These are phyloP conservation scores for Callosobruchus maculatus DNA, from an alignment of 2,888 invertebrate species.

Conservation along the genomic window DNA sequence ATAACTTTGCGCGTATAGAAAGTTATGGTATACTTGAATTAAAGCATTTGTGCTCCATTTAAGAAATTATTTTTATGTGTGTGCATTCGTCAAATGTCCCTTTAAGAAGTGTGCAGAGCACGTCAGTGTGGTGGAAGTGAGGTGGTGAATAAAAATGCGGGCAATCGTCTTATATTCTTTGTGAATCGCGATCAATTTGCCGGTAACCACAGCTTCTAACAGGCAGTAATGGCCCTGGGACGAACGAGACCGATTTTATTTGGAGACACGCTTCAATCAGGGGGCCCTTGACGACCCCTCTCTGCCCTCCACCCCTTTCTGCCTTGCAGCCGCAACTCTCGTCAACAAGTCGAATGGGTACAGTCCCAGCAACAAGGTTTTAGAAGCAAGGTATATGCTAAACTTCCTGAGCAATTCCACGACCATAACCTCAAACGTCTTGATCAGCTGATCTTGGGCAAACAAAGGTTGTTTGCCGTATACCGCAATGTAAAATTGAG, in stretches of 20 bases:
- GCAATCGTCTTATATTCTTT: slow-evolving; percentile 38
- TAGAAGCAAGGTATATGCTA: no score
- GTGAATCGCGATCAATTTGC: slow-evolving; percentile 46
- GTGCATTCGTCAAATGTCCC: background rate
- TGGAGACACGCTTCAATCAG: slow-evolving; percentile 50
- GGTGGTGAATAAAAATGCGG: slow-evolving; percentile 33
- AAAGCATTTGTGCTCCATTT: no score
- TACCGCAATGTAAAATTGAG: no score
- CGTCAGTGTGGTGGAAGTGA: slow-evolving; percentile 14
- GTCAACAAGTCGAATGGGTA: slow-evolving; percentile 25
- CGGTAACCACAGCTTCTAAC: slow-evolving; percentile 50
- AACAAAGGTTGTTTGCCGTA: no score
- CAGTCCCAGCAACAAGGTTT: slow-evolving; percentile 6
- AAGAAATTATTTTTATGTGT: background rate
- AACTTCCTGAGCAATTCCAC: no score
- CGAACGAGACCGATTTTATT: slow-evolving; percentile 50
- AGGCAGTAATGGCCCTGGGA: slow-evolving; percentile 46
- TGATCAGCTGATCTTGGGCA: no score
- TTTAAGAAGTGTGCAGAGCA: background rate
- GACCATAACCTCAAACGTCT: no score
- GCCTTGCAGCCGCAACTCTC: slow-evolving; percentile 40
- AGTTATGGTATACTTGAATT: no score
- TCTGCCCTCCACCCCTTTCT: slow-evolving; percentile 15
- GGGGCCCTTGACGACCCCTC: slow-evolving; percentile 44
- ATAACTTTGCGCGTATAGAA: no score